Base-by-base conservation (phyloP, 2,888 invertebrate species). In the Phortica okadai region DNA sequence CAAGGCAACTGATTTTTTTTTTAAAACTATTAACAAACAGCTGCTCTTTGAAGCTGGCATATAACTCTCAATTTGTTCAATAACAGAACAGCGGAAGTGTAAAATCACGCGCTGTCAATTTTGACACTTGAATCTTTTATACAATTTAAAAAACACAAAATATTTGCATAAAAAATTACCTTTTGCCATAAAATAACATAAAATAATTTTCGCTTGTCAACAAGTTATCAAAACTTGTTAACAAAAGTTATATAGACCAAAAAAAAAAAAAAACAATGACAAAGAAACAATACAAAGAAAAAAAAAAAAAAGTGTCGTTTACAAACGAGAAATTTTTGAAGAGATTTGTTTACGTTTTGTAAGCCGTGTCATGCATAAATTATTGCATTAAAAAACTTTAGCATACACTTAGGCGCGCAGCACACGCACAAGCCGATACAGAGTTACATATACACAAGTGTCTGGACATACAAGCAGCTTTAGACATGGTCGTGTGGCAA, bases 351-450 rank as follows among this genome's bases (percentile, higher is more conserved):
- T 84, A 54, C 82, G 86, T 84, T 87, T 79, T 72, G 70, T 72
- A 76, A 82, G 81, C 84, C 81, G 84, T 85, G 86, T 86, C 84
- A 83, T 84, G 85, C 85, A 85, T 88, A 85, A 85, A 87, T 85
- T 87, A 85, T 85, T 87, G 82, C 78, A 81, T 82, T 83, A 83
- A 77, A 77, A 82, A 83, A 83, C 50, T 78, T 82, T 66, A 70
- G 70, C 21, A 74, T 59, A 74, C 70, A 14, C 70, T 56, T 72
- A 72, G 70, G 70, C 70, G 4, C 41, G 76, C 14, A 10, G 82
- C 42, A 42, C 42, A 66, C 16, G 11, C 66, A 33, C 66, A 33
- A n/a, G 42, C 62, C 1, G 11, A 62, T 25, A 62, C 21, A 59
- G n/a, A 4, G 56, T 56, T n/a, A 56, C n/a, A 56, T 1, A 16